Conservation (phyloP, 2,113 vertebrate species). For the Leucosticte australis region DNA sequence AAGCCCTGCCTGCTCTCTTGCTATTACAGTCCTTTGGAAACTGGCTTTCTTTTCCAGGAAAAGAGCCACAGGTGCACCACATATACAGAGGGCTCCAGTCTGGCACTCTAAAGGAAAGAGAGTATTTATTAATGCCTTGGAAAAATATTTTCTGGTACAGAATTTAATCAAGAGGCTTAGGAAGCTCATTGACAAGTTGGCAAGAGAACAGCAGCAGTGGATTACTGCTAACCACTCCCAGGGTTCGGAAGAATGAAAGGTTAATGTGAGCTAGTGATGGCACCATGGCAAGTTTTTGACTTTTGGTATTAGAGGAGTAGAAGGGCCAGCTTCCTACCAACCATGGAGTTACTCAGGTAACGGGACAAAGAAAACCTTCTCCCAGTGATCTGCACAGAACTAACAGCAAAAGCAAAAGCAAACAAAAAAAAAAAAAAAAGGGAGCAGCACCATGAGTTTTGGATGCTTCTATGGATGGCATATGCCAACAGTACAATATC, state of each 20-base stretch:
- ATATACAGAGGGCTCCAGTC: background rate
- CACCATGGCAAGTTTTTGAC: background rate
- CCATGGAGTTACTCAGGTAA: background rate
- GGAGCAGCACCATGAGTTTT: background rate
- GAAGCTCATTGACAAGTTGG: background rate
- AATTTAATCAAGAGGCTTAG: background rate
- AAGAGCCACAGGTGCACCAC: background rate
- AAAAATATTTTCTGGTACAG: background rate
- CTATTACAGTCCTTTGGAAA: background rate
- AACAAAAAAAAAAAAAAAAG: too few species aligned
- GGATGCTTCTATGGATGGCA: rapidly evolving
- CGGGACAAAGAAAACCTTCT: background rate
- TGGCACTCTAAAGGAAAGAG: background rate
- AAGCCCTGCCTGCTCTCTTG: background rate
- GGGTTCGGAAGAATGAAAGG: background rate
- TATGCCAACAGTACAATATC: background rate
- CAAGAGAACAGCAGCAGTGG: background rate
- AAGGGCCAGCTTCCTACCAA: background rate
- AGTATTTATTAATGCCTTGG: background rate
- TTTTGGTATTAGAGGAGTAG: background rate
- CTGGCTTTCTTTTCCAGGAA: background rate
- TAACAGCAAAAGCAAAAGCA: background rate
- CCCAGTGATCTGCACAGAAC: background rate
- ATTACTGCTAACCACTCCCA: background rate
- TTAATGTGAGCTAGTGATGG: background rate